Evolutionary conservation across 2,797 vertebrate genomes (phyloP), one percentile per base, ranked within the genome.

Genomic region (Takifugu ocellatus): DNA sequence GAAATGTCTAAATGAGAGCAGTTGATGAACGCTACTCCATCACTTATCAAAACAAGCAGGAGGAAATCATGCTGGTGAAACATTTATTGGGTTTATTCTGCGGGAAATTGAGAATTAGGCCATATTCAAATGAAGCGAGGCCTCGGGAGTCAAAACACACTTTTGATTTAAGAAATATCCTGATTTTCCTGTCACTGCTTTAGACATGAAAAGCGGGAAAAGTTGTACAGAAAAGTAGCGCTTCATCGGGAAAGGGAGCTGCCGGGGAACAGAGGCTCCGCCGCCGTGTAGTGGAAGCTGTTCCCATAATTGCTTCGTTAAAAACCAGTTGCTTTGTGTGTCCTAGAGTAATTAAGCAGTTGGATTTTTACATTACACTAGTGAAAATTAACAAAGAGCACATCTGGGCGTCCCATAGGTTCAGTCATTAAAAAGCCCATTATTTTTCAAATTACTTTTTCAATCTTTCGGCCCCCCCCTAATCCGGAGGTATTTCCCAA

Each of bases 361-460:
- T 90, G 88, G 89, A 92, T 88, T 92, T 92, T 92, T 92, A 92
- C 90, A 93, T 92, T 92, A 93, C 91, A 92, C 91, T 90, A 90
- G 90, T 92, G 91, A 92, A 92, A 93, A 92, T 92, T 91, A 92
- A 92, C 90, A 92, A 92, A 93, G 90, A 92, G 90, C 92, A 93
- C 91, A 93, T 92, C 91, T 91, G 92, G 90, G 90, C 90, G 90
- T 93, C 92, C 91, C 91, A 89, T 88, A 92, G 92, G 91, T 92
- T 92, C 90, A 92, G 92, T 93, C 92, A 93, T 93, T 93, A 93
- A 92, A 93, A 93, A 93, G 90, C 90, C 92, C 92, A 92, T 93
- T 93, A 93, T 93, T 93, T 93, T 93, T 93, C 91, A 92, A 93
- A 93, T 93, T 92, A 92, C 92, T 93, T 92, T 92, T 91, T 92